Evolutionary conservation across 2,113 vertebrate species (phyloP).

Genomic region (Pollachius pollachius): DNA sequence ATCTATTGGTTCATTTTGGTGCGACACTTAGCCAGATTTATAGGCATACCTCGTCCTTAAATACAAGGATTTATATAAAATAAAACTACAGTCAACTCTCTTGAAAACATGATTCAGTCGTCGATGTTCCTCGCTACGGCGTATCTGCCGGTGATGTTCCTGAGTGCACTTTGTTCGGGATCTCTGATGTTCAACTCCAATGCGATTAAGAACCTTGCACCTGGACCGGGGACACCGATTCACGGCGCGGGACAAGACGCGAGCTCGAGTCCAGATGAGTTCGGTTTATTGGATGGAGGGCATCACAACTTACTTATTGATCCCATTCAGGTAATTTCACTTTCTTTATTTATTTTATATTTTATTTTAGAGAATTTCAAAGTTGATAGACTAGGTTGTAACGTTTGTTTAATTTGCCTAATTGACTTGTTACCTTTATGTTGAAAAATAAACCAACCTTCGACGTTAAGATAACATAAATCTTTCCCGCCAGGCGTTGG

Average conservation of each 20-base stretch:
- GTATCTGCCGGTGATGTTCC: conserved; percentile 27
- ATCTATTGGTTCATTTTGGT: neutral
- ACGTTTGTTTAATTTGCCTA: no score
- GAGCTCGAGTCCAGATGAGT: conserved; percentile 58
- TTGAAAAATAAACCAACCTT: no score
- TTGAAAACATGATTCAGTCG: conserved; percentile 8
- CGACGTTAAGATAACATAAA: no score
- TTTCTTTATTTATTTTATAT: neutral
- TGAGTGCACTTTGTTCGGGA: conserved; percentile 18
- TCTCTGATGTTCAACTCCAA: conserved; percentile 71
- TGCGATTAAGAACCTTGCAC: conserved; percentile 75
- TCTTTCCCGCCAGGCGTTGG: conserved; percentile 51
- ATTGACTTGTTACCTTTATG: no score
- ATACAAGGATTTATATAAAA: no score
- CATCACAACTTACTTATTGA: conserved; percentile 73
- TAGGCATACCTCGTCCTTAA: neutral
- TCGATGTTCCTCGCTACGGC: conserved; percentile 19
- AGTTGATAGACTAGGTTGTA: no score
- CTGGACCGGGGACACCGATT: conserved; percentile 44
- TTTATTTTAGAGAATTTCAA: neutral
- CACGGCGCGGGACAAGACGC: conserved; percentile 34
- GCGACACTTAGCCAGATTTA: neutral
- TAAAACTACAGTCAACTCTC: neutral
- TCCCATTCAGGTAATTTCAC: conserved; percentile 70
- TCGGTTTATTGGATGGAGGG: conserved; percentile 51